phyloP scores from a whole-genome alignment of 2,888 invertebrate genomes.

The Synergus itoensis region DNA sequence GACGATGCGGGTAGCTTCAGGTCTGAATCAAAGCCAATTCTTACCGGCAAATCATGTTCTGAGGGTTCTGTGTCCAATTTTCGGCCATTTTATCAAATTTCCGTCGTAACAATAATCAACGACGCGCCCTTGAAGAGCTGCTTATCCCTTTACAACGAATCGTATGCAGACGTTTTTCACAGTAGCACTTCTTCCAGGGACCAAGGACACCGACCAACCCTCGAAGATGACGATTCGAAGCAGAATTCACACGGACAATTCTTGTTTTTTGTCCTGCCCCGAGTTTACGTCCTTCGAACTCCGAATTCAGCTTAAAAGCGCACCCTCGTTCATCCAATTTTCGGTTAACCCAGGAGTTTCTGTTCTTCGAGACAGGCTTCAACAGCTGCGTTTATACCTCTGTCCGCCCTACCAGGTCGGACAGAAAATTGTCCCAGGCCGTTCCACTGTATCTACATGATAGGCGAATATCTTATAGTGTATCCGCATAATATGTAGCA shows the following conservation, averaged over 20 bases:
- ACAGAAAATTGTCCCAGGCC: no score
- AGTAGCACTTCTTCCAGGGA: slow-evolving; percentile 17
- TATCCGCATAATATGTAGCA: no score
- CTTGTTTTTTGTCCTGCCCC: background rate
- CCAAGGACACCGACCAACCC: slow-evolving; percentile 12
- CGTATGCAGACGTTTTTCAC: slow-evolving; percentile 20
- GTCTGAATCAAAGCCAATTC: slow-evolving; percentile 49
- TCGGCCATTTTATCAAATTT: slow-evolving; percentile 75
- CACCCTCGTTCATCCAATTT: slow-evolving; percentile 17
- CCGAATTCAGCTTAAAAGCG: slow-evolving; percentile 16
- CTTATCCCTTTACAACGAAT: slow-evolving; percentile 36
- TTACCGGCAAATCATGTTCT: slow-evolving; percentile 75
- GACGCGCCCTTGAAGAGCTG: slow-evolving; percentile 54
- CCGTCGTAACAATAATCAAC: slow-evolving; percentile 63
- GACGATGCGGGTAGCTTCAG: background rate
- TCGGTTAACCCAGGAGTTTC: slow-evolving; percentile 4
- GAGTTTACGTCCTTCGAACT: slow-evolving; percentile 16
- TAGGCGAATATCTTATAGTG: no score
- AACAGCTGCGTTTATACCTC: no score
- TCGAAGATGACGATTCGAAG: slow-evolving; percentile 2
- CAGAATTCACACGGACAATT: slow-evolving; percentile 13
- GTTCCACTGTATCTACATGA: no score
- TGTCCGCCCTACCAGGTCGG: no score
- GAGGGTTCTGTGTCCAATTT: slow-evolving; percentile 72
- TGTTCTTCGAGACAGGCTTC: slow-evolving; percentile 12